These are phyloP conservation scores for Amiota mariae DNA, from an alignment of 2,888 invertebrate genomes.

Conservation along the genomic window DNA sequence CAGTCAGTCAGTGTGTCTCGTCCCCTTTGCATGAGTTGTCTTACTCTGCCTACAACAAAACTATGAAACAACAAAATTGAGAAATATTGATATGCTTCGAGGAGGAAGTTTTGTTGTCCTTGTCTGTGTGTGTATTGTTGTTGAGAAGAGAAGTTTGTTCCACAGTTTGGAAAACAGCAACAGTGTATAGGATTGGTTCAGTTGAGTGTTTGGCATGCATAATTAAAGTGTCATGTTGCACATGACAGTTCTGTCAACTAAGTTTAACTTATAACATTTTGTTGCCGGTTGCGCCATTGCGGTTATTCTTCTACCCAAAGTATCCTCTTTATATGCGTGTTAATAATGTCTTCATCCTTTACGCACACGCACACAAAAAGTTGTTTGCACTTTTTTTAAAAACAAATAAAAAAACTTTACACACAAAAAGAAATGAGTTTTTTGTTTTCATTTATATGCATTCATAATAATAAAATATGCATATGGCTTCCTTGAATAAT, in stretches of 20 bases:
- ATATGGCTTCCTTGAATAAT: too few species aligned
- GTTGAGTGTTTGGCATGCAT: constrained; percentile 33
- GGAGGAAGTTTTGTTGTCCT: background rate
- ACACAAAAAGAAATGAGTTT: too few species aligned
- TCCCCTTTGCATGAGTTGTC: constrained; percentile 15
- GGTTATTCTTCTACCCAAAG: too few species aligned
- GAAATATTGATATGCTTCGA: background rate
- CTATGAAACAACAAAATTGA: too few species aligned
- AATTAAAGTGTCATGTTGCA: constrained; percentile 57
- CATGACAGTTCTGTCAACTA: constrained; percentile 53
- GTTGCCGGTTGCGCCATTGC: background rate
- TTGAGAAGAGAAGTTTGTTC: background rate
- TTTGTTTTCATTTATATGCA: too few species aligned
- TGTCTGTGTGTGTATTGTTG: background rate
- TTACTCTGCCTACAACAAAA: constrained; percentile 5
- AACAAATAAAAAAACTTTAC: too few species aligned
- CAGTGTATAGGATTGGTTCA: background rate
- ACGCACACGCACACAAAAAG: background rate
- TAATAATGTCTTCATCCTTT: too few species aligned
- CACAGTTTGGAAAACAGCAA: background rate
- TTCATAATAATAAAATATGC: too few species aligned
- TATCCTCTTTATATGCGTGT: too few species aligned
- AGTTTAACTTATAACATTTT: constrained; percentile 36
- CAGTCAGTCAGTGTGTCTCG: constrained; percentile 3
- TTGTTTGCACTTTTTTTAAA: too few species aligned